These are phyloP conservation scores for Bicyclus anynana DNA, from an alignment of 1,140 invertebrate species.

Conservation along the genomic window DNA sequence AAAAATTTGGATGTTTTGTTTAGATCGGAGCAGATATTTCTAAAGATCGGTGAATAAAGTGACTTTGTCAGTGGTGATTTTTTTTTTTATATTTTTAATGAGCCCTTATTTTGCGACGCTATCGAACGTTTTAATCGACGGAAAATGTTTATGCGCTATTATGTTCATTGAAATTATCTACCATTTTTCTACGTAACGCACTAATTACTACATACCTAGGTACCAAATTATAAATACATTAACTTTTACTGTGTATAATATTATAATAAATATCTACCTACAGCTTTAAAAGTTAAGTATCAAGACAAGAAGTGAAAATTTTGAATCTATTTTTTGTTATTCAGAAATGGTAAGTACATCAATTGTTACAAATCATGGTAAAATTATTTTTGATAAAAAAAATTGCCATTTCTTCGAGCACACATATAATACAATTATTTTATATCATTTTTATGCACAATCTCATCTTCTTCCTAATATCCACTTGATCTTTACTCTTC, in stretches of 20 bases:
- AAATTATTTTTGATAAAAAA: no score
- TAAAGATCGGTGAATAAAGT: constrained; percentile 68
- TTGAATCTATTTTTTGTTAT: no score
- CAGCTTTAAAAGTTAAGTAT: no score
- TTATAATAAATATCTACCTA: no score
- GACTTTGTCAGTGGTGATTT: constrained; percentile 60
- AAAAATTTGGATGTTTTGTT: constrained; percentile 69
- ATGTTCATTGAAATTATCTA: constrained; percentile 36
- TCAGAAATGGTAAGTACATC: background rate
- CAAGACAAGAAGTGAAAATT: no score
- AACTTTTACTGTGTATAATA: background rate
- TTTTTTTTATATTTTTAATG: constrained; percentile 42
- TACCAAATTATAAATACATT: no score
- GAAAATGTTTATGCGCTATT: constrained; percentile 5
- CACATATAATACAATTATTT: background rate
- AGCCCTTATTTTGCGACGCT: constrained; percentile 54
- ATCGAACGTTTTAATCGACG: constrained; percentile 28
- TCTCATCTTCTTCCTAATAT: background rate
- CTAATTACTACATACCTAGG: background rate
- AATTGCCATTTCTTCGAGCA: no score
- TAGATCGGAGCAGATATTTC: constrained; percentile 66
- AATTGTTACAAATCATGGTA: background rate
- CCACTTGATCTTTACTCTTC: constrained; percentile 7
- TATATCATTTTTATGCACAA: background rate
- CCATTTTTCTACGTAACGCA: constrained; percentile 67